Percentiles rank a stretch among this genome's conserved stretches.
Evolutionary conservation across 2,797 vertebrate species (phyloP).

Genomic region (Sphenopsis melanotis): DNA sequence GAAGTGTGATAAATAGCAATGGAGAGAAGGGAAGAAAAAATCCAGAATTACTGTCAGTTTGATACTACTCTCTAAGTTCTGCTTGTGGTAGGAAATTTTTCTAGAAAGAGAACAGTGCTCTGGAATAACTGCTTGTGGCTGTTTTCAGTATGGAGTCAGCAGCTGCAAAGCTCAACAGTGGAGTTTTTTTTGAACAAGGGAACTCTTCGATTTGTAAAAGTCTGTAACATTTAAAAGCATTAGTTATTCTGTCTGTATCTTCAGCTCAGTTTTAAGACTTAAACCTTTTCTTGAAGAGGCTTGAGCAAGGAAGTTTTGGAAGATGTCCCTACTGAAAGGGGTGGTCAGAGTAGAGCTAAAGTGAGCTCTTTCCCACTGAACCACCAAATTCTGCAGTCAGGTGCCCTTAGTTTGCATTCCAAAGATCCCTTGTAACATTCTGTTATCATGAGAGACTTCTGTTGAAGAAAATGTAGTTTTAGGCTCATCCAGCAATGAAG

Average conservation of each 20-base stretch:
- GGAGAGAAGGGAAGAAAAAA: background rate
- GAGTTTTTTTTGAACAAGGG: background rate
- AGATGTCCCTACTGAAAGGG: background rate
- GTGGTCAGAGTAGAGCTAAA: background rate
- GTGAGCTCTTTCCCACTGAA: background rate
- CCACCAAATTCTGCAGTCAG: background rate
- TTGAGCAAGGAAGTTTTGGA: background rate
- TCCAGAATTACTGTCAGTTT: background rate
- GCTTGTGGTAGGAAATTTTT: background rate
- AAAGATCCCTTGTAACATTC: background rate
- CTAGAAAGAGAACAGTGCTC: background rate
- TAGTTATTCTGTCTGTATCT: background rate
- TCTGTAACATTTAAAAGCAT: background rate
- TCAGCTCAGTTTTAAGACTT: background rate
- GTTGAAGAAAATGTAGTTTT: background rate
- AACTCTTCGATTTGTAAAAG: background rate
- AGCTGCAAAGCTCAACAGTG: background rate
- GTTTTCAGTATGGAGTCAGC: background rate
- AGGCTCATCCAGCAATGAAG: background rate
- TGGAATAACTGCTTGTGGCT: background rate
- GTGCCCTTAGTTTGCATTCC: background rate
- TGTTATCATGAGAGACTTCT: background rate
- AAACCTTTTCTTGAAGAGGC: background rate
- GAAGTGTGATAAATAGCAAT: background rate
- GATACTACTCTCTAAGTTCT: background rate